Base-by-base conservation (phyloP, 2,797 vertebrate genomes). In the Sebastes vulpes region DNA sequence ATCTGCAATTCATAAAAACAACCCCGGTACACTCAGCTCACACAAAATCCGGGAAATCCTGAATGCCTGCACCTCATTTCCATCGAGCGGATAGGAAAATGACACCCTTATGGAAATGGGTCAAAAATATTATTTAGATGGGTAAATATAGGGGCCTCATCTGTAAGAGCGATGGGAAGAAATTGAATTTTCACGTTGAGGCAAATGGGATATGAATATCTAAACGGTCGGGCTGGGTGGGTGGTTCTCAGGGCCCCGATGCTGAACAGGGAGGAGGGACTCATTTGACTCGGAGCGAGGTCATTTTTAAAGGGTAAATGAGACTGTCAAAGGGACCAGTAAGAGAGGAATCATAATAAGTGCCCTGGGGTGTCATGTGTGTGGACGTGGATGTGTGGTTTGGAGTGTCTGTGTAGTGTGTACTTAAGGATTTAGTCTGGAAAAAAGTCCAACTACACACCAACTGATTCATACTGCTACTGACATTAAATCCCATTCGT, bases 81-180 rank as follows among this genome's bases (percentile, higher is more conserved):
- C 90, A 93, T 78, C 5, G 26, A 83, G 84, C 23, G 14, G 65
- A 78, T 38, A 48, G 73, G 65, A 83, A 91, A 93, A 92, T 89
- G 56, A 94, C 86, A 92, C 81, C 85, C 80, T 82, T 88, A 92
- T 94, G 90, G 88, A 94, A 94, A 95, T 92, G 85, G 90, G 83
- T 82, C 72, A 86, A 79, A 92, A 83, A 90, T 86, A 87, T 90
- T 61, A 91, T 92, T 93, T 85, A 88, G 85, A 91, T 82, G 86
- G 70, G 81, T 90, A 94, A 95, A 93, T 93, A 89, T 89, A 82
- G 73, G 71, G 73, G 80, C 61, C 76, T 84, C 84, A 72, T 93
- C 86, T 85, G 81, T 80, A 88, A 84, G 72, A 89, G 80, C 79
- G 75, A 92, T 84, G 70, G 87, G 20, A 54, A 75, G 72, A 89